A percentile compares a stretch with the other conserved stretches of the same genome.
phyloP scores from a whole-genome alignment of 2,888 invertebrate genomes.

The Gandaritis pyraliata region DNA sequence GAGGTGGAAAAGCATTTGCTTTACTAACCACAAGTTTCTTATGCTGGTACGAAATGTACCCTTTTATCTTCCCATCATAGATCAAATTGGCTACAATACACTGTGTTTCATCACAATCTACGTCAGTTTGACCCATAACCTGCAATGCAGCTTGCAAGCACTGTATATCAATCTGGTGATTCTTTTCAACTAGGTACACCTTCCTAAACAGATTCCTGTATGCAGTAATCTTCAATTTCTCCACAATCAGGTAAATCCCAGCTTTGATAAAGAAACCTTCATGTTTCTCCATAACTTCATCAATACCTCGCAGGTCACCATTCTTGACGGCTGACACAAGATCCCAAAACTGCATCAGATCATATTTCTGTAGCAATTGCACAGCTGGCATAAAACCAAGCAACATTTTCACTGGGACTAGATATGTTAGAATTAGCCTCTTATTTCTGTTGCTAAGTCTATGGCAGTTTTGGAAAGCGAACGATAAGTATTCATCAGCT shows the following conservation, averaged over 20 bases:
- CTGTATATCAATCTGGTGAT: constrained; percentile 95
- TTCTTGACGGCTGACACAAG: constrained; percentile 94
- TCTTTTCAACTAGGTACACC: constrained; percentile 90
- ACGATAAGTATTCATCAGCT: constrained; percentile 96
- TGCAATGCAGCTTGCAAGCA: constrained; percentile 93
- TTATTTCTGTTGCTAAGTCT: constrained; percentile 93
- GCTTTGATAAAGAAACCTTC: constrained; percentile 97
- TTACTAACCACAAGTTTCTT: constrained; percentile 99
- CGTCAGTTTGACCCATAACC: constrained; percentile 92
- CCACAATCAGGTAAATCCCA: constrained; percentile 98
- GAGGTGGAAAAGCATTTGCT: constrained; percentile 96
- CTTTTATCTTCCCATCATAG: constrained; percentile 98
- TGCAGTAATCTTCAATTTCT: constrained; percentile 97
- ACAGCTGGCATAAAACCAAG: constrained; percentile 97
- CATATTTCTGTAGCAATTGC: constrained; percentile 93
- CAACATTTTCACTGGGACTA: constrained; percentile 98
- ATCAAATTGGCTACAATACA: constrained; percentile 99
- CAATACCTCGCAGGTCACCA: constrained; percentile 94
- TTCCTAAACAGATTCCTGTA: constrained; percentile 98
- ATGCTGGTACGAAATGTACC: constrained; percentile 98
- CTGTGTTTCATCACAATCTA: constrained; percentile 97
- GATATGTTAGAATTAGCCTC: constrained; percentile 95
- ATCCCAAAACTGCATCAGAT: constrained; percentile 95
- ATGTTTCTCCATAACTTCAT: constrained; percentile 92
- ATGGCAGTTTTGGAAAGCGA: constrained; percentile 96